phyloP scores from a whole-genome alignment of 2,113 vertebrate species.

The Antigone vipio region DNA sequence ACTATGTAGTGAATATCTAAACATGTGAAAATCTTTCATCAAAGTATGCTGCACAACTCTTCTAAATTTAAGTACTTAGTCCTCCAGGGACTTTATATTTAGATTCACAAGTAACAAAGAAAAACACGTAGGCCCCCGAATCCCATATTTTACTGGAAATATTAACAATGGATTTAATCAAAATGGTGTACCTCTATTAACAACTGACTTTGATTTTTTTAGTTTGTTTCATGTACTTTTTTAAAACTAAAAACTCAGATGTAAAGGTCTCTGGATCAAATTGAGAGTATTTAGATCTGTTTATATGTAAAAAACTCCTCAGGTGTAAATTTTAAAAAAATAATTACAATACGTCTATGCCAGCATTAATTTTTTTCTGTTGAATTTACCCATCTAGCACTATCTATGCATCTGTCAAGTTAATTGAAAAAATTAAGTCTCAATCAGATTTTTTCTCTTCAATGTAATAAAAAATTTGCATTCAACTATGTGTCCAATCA shows the following conservation, averaged over 20 bases:
- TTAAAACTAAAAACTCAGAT: neutral
- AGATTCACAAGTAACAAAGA: neutral
- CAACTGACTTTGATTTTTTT: neutral
- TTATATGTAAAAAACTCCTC: neutral
- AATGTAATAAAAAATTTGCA: conserved; percentile 11
- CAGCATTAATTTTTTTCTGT: neutral
- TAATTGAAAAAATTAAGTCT: conserved; percentile 33
- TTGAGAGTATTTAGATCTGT: neutral
- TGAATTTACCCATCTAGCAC: neutral
- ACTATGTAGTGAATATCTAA: neutral
- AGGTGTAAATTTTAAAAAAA: neutral
- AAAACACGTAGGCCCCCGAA: neutral
- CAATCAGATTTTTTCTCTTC: conserved; percentile 28
- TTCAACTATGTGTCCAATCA: conserved; percentile 53
- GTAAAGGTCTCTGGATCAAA: neutral
- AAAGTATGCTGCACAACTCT: neutral
- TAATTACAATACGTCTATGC: neutral
- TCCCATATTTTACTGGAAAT: neutral
- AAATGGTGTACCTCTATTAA: neutral
- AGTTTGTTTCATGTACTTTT: neutral
- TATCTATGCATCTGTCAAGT: neutral
- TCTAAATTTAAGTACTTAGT: neutral
- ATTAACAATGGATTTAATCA: neutral
- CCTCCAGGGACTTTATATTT: neutral
- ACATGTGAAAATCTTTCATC: neutral